These are phyloP conservation scores for Drosophila fungiperda DNA, from an alignment of 2,888 invertebrate species.

Conservation along the genomic window DNA sequence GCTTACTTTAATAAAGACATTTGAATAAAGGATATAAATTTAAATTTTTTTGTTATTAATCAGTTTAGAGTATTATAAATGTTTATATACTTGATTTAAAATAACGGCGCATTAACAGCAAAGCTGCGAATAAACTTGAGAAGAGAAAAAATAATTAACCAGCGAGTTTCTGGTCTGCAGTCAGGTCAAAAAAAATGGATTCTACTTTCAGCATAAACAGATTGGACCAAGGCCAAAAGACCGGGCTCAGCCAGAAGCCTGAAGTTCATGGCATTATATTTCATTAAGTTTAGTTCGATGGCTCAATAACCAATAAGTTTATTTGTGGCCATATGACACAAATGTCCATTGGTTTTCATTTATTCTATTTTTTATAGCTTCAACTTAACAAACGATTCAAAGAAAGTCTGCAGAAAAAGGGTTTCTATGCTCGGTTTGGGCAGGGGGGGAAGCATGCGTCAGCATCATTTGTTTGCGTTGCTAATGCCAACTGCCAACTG, in stretches of 20 bases:
- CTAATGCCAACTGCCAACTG: conserved; percentile 53
- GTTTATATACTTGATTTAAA: background rate
- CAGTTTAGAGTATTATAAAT: background rate
- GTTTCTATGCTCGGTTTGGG: conserved; percentile 1
- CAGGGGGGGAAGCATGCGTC: background rate
- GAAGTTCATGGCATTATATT: conserved; percentile 52
- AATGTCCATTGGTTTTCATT: conserved; percentile 30
- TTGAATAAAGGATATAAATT: background rate
- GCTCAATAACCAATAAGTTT: conserved; percentile 37
- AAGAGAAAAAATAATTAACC: conserved; percentile 45
- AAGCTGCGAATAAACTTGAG: background rate
- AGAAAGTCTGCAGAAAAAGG: background rate
- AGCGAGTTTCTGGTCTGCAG: conserved; percentile 18
- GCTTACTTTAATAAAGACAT: background rate
- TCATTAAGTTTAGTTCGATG: conserved; percentile 35
- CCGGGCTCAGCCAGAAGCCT: conserved; percentile 15
- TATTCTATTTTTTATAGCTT: conserved; percentile 16
- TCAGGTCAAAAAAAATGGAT: conserved; percentile 40
- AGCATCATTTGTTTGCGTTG: conserved; percentile 34
- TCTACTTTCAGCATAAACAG: conserved; percentile 73
- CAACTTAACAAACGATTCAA: conserved; percentile 15
- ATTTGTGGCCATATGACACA: conserved; percentile 40
- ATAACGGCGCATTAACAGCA: background rate
- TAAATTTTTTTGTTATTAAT: background rate
- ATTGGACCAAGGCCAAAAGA: conserved; percentile 63